Percentiles rank a stretch among this genome's conserved stretches.
These are phyloP conservation scores for Mugil cephalus DNA, from an alignment of 2,113 vertebrate species.

Conservation along the genomic window DNA sequence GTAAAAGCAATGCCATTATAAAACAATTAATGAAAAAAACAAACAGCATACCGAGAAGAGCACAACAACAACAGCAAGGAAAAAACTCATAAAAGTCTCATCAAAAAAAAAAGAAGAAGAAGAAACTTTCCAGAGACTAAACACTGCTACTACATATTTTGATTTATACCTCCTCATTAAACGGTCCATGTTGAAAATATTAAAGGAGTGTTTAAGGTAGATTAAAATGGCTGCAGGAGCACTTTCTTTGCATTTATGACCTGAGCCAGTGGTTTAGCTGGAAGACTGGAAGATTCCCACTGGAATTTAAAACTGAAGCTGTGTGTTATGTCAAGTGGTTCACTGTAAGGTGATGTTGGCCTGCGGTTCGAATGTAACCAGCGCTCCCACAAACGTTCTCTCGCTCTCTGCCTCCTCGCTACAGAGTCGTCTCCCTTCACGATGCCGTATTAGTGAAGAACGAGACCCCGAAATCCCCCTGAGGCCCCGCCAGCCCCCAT, in stretches of 20 bases:
- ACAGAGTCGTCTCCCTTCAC: constrained; percentile 23
- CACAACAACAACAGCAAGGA: constrained; percentile 3
- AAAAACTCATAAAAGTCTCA: constrained; percentile 18
- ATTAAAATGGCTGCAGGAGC: not conserved
- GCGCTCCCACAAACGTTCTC: not conserved
- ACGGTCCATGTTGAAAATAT: not conserved
- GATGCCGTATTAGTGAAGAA: constrained; percentile 29
- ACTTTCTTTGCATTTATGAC: constrained; percentile 36
- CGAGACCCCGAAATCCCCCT: constrained; percentile 25
- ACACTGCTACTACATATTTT: not conserved
- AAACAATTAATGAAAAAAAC: constrained; percentile 27
- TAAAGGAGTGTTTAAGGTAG: constrained; percentile 11
- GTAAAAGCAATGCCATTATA: constrained; percentile 27
- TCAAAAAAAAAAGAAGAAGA: constrained; percentile 11
- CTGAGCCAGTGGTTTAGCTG: constrained; percentile 39
- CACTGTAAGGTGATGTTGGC: constrained; percentile 10
- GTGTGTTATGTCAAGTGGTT: constrained; percentile 30
- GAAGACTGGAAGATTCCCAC: constrained; percentile 9
- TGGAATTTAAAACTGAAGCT: constrained; percentile 8
- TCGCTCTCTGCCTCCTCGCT: constrained; percentile 20
- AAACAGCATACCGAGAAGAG: constrained; percentile 1
- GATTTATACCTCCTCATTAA: constrained; percentile 15
- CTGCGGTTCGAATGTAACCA: constrained; percentile 14
- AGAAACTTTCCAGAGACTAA: constrained; percentile 16
- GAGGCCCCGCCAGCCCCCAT: constrained; percentile 45